A percentile compares a stretch with the other conserved stretches of the same genome.
Conservation (phyloP, 1,140 invertebrate species). For the Branchinecta lindahli region DNA sequence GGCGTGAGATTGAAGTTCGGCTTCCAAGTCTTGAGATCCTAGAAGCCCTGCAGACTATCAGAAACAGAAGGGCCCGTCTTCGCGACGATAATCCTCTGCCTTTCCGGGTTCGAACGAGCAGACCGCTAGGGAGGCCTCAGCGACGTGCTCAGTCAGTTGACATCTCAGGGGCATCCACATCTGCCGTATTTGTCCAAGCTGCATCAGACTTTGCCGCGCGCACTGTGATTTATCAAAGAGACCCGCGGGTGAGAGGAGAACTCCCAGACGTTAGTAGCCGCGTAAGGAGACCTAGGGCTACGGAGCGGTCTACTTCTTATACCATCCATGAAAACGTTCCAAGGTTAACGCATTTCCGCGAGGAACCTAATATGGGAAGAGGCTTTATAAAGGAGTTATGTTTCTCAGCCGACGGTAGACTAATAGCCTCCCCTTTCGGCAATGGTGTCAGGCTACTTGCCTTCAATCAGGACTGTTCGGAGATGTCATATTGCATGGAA, state of each 20-base stretch:
- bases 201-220: conserved; percentile 19
- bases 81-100: neutral
- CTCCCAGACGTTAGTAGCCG: neutral
- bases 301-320: no score
- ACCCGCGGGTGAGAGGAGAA: neutral
- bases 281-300: conserved; percentile 7
- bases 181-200: conserved; percentile 14
- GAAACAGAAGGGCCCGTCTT: conserved; percentile 12
- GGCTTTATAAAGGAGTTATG: conserved; percentile 70
- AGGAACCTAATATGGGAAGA: conserved; percentile 71
- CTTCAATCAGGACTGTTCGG: conserved; percentile 58
- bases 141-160: neutral
- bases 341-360: conserved; percentile 62
- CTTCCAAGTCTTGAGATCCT: conserved; percentile 20
- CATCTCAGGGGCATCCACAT: neutral
- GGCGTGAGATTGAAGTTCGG: conserved; percentile 17
- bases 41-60: conserved; percentile 16
- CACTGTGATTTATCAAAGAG: conserved; percentile 12
- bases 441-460: conserved; percentile 63
- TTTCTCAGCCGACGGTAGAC: conserved; percentile 68
- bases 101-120: neutral
- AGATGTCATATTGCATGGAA: conserved; percentile 49
- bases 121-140: neutral
- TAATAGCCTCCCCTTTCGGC: conserved; percentile 76
- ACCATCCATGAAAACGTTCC: conserved; percentile 52